Evolutionary conservation across 1,140 invertebrate species (phyloP), one percentile per base, ranked within the genome.

Genomic region (Tenebrio molitor): DNA sequence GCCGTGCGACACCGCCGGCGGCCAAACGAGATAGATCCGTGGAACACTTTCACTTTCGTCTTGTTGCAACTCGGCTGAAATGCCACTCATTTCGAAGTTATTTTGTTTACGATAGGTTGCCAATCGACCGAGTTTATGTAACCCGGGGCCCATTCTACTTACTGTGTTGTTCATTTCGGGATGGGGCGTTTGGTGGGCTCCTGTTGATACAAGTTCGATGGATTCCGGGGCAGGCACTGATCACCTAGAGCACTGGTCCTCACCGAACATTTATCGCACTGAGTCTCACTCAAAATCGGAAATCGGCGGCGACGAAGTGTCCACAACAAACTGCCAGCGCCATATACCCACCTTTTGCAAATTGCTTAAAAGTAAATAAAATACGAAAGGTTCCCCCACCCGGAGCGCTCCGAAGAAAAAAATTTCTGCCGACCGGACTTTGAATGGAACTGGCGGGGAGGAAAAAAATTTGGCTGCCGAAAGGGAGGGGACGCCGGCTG

Each of bases 361-460:
- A 58, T 58, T 58, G 50, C 50, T 29, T 58, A 58, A 58, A 58
- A 58, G 50, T 58, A 58, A 58, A 58, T 58, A 58, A 58, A 58
- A 58, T 58, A 58, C 15, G 50, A 58, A 58, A 58, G 50, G 50
- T 58, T 58, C 50, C 50, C 50, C 50, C 50, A 33, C 50, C 50
- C 1, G 5, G 12, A 29, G 12, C 50, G n/a, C 21, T 23, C 12
- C n/a, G 29, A 2, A 25, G 50, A 58, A 58, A 58, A 58, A 58
- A 58, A 29, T 58, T 1, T n/a, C 17, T 23, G 19, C 16, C 2
- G 50, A 29, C 25, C 50, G 25, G 50, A 25, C 50, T 58, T 58
- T 58, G 50, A 12, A 21, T 10, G 19, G 14, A 58, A n/a, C n/a
- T 50, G 50, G 50, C 21, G 0, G 44, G 6, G 19, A 10, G 15